phyloP scores from a whole-genome alignment of 1,140 invertebrate genomes.

The Carposina sasakii region DNA sequence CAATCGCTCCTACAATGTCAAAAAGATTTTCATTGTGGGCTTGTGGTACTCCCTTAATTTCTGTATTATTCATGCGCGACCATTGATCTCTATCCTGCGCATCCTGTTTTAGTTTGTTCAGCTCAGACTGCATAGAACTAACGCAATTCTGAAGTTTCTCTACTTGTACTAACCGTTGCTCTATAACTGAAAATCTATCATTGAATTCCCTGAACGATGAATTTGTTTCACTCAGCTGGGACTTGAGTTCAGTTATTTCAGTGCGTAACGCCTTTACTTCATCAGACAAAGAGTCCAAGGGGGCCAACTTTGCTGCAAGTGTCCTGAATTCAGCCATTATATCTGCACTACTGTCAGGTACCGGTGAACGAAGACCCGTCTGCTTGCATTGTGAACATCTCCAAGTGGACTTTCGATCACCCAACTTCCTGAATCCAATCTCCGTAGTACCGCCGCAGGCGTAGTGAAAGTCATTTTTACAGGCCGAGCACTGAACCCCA shows the following conservation, averaged over 20 bases:
- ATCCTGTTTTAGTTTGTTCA: neutral
- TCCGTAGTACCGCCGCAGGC: neutral
- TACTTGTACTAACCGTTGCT: neutral
- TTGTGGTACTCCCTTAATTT: neutral
- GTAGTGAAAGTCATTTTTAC: neutral
- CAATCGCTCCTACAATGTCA: neutral
- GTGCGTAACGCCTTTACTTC: neutral
- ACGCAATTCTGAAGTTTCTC: neutral
- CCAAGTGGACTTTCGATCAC: neutral
- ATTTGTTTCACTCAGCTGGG: neutral
- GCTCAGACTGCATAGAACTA: neutral
- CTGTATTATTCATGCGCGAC: neutral
- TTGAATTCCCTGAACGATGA: neutral
- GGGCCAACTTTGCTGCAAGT: neutral
- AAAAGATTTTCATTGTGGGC: neutral
- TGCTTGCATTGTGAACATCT: neutral
- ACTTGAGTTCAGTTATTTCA: neutral
- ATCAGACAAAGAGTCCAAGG: neutral
- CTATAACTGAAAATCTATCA: neutral
- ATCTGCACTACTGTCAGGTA: neutral
- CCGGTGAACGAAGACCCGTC: neutral
- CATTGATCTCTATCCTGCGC: neutral
- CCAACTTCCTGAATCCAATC: neutral
- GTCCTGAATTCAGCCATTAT: neutral
- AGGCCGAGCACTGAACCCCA: neutral